phyloP scores from a whole-genome alignment of 2,888 invertebrate genomes.

The Dione vanillae region DNA sequence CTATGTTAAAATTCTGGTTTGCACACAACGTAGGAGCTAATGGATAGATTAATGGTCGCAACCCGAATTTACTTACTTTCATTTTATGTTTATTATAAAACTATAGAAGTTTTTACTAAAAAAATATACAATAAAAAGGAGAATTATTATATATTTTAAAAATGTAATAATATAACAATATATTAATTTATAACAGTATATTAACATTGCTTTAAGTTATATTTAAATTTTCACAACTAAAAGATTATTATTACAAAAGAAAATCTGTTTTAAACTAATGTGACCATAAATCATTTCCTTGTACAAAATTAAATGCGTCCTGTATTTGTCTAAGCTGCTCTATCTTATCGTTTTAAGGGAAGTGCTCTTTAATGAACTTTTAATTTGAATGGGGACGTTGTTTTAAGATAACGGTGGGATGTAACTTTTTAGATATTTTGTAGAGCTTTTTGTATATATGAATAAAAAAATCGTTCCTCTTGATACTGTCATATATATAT shows the following conservation, averaged over 20 bases:
- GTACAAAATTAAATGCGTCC: conserved; percentile 8
- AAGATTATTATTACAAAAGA: too few relatives aligned
- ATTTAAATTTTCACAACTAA: background rate
- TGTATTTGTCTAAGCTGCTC: conserved; percentile 23
- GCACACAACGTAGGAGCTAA: conserved; percentile 35
- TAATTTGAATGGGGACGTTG: conserved; percentile 35
- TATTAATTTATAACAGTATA: too few relatives aligned
- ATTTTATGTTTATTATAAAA: too few relatives aligned
- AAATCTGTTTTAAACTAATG: background rate
- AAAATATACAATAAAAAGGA: too few relatives aligned
- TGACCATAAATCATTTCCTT: background rate
- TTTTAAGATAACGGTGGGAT: conserved; percentile 32
- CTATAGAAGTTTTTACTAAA: too few relatives aligned
- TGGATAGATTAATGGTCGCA: conserved; percentile 42
- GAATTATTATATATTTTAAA: too few relatives aligned
- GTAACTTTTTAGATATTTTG: background rate
- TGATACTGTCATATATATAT: too few relatives aligned
- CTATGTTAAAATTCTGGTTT: conserved; percentile 42
- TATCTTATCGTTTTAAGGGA: conserved; percentile 33
- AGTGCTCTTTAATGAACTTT: conserved; percentile 31
- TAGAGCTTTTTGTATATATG: background rate
- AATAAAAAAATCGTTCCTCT: too few relatives aligned
- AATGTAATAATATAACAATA: too few relatives aligned
- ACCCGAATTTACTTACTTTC: too few relatives aligned
- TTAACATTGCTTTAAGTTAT: background rate